Evolutionary conservation across 2,113 vertebrate species (phyloP).

Genomic region (Aythya baeri): DNA sequence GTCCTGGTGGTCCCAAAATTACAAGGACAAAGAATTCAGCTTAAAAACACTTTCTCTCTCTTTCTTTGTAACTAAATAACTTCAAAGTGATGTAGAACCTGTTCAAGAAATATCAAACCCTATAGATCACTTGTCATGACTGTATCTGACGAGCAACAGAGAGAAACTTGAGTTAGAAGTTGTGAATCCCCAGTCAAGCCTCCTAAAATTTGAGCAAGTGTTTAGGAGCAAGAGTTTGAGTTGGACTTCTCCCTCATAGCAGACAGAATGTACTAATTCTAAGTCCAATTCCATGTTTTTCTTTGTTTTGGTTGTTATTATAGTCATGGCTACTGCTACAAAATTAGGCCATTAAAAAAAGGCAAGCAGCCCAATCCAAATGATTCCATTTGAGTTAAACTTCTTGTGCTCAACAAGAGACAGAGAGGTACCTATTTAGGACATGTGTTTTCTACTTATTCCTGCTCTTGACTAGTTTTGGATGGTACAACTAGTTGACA

Average conservation of each 20-base stretch:
- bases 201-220: neutral
- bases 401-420: constrained; percentile 19
- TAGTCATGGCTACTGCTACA: constrained; percentile 60
- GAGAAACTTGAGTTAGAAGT: neutral
- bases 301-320: constrained; percentile 60
- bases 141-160: neutral
- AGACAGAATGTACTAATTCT: constrained; percentile 40
- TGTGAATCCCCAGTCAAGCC: neutral
- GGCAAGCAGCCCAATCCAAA: constrained; percentile 27
- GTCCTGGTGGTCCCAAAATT: neutral
- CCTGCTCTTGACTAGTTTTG: constrained; percentile 56
- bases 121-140: neutral
- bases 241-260: constrained; percentile 18
- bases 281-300: constrained; percentile 48
- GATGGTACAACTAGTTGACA: constrained; percentile 50
- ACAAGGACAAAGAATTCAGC: neutral
- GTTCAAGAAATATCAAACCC: neutral
- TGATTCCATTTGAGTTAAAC: constrained; percentile 42
- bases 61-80: neutral
- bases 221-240: constrained; percentile 25
- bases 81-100: neutral
- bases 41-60: neutral
- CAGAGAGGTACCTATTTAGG: constrained; percentile 39
- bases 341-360: constrained; percentile 55
- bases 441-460: constrained; percentile 55